phyloP scores from a whole-genome alignment of 2,797 vertebrate species.

The Enoplosus armatus region DNA sequence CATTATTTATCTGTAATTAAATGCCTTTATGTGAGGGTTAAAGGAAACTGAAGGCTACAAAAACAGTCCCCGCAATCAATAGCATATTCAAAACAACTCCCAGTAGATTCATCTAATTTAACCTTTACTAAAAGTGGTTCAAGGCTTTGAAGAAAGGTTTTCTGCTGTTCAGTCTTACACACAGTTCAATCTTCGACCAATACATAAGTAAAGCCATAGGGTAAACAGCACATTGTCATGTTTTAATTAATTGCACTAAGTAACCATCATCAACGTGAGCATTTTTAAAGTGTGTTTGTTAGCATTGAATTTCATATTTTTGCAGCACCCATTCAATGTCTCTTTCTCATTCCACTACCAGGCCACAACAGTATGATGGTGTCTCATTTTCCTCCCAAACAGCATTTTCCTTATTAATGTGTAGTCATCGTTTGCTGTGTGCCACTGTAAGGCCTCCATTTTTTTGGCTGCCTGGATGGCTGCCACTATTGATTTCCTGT shows the following conservation, averaged over 20 bases:
- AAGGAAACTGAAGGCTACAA: neutral
- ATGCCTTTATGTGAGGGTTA: neutral
- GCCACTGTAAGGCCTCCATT: slow-evolving; percentile 53
- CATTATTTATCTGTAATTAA: neutral
- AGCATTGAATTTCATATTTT: neutral
- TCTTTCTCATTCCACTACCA: slow-evolving; percentile 13
- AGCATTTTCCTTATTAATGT: slow-evolving; percentile 51
- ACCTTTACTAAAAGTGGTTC: neutral
- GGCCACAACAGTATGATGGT: neutral
- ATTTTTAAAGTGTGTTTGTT: neutral
- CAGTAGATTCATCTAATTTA: neutral
- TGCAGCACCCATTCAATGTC: neutral
- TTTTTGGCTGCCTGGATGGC: slow-evolving; percentile 58
- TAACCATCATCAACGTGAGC: neutral
- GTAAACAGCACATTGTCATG: slow-evolving; percentile 2
- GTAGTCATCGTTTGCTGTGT: slow-evolving; percentile 39
- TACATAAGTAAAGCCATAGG: neutral
- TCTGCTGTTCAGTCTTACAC: neutral
- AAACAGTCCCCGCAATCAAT: neutral
- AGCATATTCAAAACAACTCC: neutral
- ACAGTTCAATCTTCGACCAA: neutral
- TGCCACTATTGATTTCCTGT: slow-evolving; percentile 76
- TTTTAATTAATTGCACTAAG: slow-evolving; percentile 17
- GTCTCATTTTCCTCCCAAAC: slow-evolving; percentile 12
- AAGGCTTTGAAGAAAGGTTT: neutral